These are phyloP conservation scores for Pheosia gnoma DNA, from an alignment of 2,888 invertebrate genomes.

Conservation along the genomic window DNA sequence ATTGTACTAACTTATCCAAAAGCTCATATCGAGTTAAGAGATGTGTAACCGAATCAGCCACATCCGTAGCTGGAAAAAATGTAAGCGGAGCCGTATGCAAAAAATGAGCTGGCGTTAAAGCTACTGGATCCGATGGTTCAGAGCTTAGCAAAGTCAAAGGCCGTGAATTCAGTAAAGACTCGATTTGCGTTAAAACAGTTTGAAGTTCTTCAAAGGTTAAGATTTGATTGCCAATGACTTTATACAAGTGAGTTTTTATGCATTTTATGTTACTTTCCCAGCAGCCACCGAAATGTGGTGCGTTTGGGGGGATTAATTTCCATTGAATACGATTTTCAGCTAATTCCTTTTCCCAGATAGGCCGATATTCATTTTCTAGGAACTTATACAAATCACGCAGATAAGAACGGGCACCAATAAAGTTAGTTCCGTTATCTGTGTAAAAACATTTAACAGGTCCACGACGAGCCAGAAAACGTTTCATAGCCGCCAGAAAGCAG, in stretches of 20 bases:
- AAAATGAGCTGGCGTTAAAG: no score
- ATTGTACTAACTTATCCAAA: no score
- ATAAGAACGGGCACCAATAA: not conserved
- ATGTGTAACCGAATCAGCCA: not conserved
- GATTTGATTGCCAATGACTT: not conserved
- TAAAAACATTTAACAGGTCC: not conserved
- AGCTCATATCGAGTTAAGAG: slow-evolving; percentile 9
- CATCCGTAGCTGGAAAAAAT: no score
- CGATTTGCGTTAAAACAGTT: not conserved
- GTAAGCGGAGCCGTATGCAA: no score
- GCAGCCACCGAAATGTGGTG: not conserved
- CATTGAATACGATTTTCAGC: not conserved
- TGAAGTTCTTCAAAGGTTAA: not conserved
- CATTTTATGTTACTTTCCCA: not conserved
- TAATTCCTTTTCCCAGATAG: not conserved
- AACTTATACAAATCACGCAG: not conserved
- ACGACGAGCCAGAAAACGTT: not conserved
- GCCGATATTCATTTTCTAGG: no score
- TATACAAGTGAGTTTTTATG: not conserved
- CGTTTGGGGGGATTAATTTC: not conserved
- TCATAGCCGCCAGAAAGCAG: not conserved
- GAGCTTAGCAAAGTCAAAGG: no score
- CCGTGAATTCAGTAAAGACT: no score
- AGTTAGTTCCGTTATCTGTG: not conserved
- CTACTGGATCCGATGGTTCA: no score